A percentile compares a stretch with the other conserved stretches of the same genome.
phyloP scores from a whole-genome alignment of 2,797 vertebrate genomes.

The Labeo calbasu region DNA sequence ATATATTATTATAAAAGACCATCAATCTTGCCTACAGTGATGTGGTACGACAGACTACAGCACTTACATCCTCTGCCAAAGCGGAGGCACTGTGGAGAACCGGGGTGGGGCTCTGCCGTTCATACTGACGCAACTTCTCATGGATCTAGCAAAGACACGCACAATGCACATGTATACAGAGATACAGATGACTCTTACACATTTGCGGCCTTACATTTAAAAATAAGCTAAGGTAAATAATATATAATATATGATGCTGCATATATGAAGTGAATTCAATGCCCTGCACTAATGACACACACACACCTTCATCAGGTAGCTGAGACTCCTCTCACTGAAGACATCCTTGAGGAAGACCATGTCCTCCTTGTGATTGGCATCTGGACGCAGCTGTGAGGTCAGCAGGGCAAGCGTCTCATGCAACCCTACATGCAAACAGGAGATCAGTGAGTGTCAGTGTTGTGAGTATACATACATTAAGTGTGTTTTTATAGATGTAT shows the following conservation, averaged over 20 bases:
- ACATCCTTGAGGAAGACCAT: slow-evolving; percentile 93
- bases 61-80: slow-evolving; percentile 91
- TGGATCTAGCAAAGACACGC: slow-evolving; percentile 82
- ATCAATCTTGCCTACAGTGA: slow-evolving; percentile 12
- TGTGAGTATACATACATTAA: slow-evolving; percentile 31
- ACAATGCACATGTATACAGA: neutral
- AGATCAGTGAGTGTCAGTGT: neutral
- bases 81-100: slow-evolving; percentile 90
- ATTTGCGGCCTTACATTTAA: neutral
- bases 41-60: neutral
- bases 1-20: slow-evolving; percentile 11
- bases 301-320: slow-evolving; percentile 91
- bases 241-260: neutral
- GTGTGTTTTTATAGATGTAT: slow-evolving; percentile 7
- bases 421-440: slow-evolving; percentile 77
- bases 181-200: neutral
- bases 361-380: slow-evolving; percentile 95
- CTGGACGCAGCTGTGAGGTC: slow-evolving; percentile 92
- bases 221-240: neutral
- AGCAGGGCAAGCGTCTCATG: slow-evolving; percentile 93
- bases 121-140: slow-evolving; percentile 92
- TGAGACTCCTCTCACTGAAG: slow-evolving; percentile 93
- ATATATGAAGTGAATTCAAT: neutral
- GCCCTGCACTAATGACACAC: neutral
- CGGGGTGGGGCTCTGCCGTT: slow-evolving; percentile 90